Conservation (phyloP, 2,113 vertebrate genomes). For the Pipa parva region DNA sequence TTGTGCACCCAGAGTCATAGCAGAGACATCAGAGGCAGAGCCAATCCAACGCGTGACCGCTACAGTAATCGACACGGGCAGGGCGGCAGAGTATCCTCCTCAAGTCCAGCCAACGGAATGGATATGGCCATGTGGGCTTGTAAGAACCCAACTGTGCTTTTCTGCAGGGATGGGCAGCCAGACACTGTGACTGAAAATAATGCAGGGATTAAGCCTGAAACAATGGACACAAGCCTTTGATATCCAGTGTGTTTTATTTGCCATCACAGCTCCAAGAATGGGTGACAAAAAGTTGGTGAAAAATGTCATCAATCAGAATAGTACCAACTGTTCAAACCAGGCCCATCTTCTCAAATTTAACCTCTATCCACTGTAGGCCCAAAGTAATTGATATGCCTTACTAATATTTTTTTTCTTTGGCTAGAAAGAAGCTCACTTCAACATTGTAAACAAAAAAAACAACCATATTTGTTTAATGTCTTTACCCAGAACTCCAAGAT, state of each 20-base stretch:
- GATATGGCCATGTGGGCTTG: constrained; percentile 89
- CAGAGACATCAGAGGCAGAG: constrained; percentile 51
- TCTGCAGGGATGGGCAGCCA: constrained; percentile 76
- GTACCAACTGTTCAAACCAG: no score
- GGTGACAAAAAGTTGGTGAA: no score
- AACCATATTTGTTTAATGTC: no score
- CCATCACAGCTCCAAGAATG: neutral
- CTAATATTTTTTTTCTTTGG: no score
- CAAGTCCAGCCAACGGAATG: constrained; percentile 63
- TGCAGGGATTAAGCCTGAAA: constrained; percentile 54
- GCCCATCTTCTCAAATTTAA: no score
- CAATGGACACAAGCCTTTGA: constrained; percentile 78
- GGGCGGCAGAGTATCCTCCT: constrained; percentile 62
- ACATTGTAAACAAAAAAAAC: no score
- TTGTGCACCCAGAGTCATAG: constrained; percentile 61
- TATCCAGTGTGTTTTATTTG: neutral
- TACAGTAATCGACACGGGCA: constrained; percentile 58
- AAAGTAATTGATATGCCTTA: no score
- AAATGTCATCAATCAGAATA: no score
- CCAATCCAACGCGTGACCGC: constrained; percentile 64
- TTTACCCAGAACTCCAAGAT: no score
- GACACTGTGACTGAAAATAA: constrained; percentile 58
- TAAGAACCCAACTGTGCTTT: constrained; percentile 84
- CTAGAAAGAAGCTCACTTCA: no score
- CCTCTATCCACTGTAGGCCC: no score